These are phyloP conservation scores for Nannoperca obscura DNA, from an alignment of 2,797 vertebrate genomes.

Conservation along the genomic window DNA sequence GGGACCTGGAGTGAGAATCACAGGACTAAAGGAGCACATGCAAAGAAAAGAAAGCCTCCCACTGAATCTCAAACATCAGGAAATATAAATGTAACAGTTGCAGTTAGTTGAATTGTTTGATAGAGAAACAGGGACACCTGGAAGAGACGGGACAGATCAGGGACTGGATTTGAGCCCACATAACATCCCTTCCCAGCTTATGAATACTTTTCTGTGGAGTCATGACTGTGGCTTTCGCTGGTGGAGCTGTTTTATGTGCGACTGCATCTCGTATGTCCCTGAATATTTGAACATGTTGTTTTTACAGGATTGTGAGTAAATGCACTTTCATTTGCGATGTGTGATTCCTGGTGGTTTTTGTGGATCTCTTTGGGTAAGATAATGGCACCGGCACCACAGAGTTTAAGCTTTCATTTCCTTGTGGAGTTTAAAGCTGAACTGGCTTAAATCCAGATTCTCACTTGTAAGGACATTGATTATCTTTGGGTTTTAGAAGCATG, in stretches of 20 bases:
- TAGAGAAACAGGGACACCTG: background rate
- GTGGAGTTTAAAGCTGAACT: background rate
- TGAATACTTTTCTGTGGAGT: background rate
- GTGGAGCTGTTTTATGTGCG: background rate
- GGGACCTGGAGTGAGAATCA: background rate
- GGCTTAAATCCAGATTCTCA: background rate
- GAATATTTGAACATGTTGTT: background rate
- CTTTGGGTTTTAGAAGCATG: background rate
- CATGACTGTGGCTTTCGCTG: background rate
- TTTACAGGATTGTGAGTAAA: background rate
- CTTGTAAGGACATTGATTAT: background rate
- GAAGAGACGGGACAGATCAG: background rate
- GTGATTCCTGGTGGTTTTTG: background rate
- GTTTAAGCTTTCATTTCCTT: background rate
- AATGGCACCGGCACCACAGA: background rate
- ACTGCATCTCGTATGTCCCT: background rate
- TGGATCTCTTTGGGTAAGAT: background rate
- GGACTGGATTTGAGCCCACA: background rate
- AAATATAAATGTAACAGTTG: too few species aligned
- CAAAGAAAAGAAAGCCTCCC: background rate
- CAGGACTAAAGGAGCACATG: background rate
- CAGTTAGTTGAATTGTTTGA: background rate
- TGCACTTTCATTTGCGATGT: background rate
- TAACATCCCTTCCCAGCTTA: background rate
- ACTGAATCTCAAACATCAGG: background rate